phyloP scores from a whole-genome alignment of 2,797 vertebrate genomes.

The Leucoraja ocellata region DNA sequence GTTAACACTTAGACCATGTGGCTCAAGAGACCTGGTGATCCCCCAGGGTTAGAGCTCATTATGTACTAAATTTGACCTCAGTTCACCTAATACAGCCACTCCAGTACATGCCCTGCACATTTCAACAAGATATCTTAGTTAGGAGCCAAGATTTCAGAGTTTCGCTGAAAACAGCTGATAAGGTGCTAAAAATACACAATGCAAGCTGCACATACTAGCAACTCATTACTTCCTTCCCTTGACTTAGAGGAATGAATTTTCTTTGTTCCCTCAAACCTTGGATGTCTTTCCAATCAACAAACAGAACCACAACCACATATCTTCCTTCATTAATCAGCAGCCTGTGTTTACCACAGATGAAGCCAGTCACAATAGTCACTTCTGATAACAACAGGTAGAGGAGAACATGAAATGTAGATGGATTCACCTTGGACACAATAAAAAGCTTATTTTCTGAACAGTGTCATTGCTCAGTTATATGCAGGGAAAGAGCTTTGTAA shows the following conservation, averaged over 20 bases:
- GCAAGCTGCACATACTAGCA: background rate
- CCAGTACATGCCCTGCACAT: background rate
- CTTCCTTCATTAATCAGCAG: background rate
- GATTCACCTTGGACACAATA: background rate
- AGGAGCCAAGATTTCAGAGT: background rate
- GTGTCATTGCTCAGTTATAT: background rate
- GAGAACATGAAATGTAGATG: background rate
- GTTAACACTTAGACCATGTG: background rate
- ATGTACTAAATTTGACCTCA: background rate
- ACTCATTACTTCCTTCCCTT: background rate
- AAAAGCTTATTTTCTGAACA: background rate
- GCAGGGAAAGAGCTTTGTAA: background rate
- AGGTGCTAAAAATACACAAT: background rate
- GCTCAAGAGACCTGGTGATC: background rate
- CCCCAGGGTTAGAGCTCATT: background rate
- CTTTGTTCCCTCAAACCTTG: background rate
- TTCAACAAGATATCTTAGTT: background rate
- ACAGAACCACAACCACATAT: background rate
- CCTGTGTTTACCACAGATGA: background rate
- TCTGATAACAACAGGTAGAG: background rate
- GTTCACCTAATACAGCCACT: background rate
- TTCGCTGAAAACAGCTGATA: background rate
- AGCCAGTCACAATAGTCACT: background rate
- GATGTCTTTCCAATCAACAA: background rate
- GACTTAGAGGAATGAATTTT: background rate